A percentile compares a stretch with the other conserved stretches of the same genome.
phyloP scores from a whole-genome alignment of 2,888 invertebrate genomes.

The Osedax fenrisi region DNA sequence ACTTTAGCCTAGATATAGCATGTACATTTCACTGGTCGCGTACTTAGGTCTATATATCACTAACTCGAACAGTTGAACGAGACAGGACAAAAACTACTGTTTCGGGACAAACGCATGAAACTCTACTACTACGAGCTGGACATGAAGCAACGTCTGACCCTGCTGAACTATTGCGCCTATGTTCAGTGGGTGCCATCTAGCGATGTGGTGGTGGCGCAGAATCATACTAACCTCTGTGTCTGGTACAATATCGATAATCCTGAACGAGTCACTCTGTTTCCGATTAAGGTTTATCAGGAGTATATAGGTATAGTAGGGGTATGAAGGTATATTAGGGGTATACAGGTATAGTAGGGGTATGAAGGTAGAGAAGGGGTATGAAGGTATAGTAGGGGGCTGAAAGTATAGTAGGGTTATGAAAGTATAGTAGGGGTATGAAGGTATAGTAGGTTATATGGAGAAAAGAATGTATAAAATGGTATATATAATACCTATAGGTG shows the following conservation, averaged over 20 bases:
- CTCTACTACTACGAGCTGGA: slow-evolving; percentile 56
- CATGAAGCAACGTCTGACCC: slow-evolving; percentile 49
- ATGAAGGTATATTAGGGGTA: no score
- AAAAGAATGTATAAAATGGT: no score
- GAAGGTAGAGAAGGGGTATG: no score
- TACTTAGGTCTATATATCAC: no score
- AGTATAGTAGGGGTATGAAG: no score
- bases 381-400: no score
- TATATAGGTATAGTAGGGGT: slow-evolving; percentile 1
- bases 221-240: slow-evolving; percentile 72
- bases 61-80: slow-evolving; percentile 74
- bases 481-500: no score
- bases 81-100: slow-evolving; percentile 74
- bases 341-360: no score
- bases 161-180: slow-evolving; percentile 57
- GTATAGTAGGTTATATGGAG: no score
- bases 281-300: slow-evolving; percentile 62
- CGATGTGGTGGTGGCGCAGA: slow-evolving; percentile 92
- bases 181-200: slow-evolving; percentile 80
- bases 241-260: slow-evolving; percentile 88
- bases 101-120: slow-evolving; percentile 71
- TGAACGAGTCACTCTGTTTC: slow-evolving; percentile 66
- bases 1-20: no score
- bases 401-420: no score
- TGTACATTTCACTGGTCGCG: no score